Evolutionary conservation across 2,888 invertebrate species (phyloP).

Genomic region (Synanthedon vespiformis): DNA sequence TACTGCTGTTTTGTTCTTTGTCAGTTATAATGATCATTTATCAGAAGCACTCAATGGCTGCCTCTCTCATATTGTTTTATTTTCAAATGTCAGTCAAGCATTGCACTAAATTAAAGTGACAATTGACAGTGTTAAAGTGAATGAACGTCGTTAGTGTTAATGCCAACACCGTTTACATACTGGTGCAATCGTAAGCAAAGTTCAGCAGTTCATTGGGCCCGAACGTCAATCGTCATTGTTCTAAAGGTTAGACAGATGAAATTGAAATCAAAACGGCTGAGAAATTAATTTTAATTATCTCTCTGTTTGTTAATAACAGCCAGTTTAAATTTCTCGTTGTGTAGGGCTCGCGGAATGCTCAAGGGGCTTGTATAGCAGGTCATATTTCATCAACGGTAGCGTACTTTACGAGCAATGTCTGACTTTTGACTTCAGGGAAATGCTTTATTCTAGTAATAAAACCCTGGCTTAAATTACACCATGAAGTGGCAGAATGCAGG

Average conservation of each 20-base stretch:
- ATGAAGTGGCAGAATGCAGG: neutral
- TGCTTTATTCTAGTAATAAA: conserved; percentile 15
- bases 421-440: conserved; percentile 35
- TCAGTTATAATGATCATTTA: neutral
- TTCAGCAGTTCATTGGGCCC: conserved; percentile 55
- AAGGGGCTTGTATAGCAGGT: conserved; percentile 20
- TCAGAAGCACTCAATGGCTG: neutral
- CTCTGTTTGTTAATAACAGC: conserved; percentile 18
- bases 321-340: conserved; percentile 17
- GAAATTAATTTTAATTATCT: conserved; percentile 17
- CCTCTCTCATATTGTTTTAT: neutral
- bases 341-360: conserved; percentile 14
- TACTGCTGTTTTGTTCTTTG: neutral
- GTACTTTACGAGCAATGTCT: conserved; percentile 32
- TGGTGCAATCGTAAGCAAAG: conserved; percentile 54
- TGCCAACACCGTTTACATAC: conserved; percentile 19
- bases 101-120: conserved; percentile 15
- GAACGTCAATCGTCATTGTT: conserved; percentile 44
- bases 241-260: conserved; percentile 49
- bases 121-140: conserved; percentile 17
- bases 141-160: conserved; percentile 27
- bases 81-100: neutral
- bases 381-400: conserved; percentile 37
- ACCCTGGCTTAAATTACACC: neutral
- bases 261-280: conserved; percentile 5